Percentiles rank a stretch among this genome's conserved stretches.
Conservation (phyloP, 2,888 invertebrate species). For the Parasteatoda lunata region DNA sequence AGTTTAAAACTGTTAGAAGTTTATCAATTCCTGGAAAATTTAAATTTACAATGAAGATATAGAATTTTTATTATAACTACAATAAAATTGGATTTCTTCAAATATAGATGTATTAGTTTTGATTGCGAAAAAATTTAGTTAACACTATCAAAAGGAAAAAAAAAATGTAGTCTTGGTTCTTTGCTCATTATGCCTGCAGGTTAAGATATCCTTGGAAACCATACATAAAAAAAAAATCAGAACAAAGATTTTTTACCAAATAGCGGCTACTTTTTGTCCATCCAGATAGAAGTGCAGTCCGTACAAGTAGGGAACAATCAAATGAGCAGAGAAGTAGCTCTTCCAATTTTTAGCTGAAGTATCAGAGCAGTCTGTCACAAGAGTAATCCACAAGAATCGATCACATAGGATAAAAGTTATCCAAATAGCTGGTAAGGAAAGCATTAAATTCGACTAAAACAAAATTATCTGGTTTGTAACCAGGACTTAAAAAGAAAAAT, state of each 20-base stretch:
- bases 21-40: too few species aligned
- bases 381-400: background rate
- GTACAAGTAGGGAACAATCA: background rate
- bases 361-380: background rate
- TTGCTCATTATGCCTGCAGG: too few species aligned
- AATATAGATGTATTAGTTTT: too few species aligned
- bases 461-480: background rate
- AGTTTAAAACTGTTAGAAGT: too few species aligned
- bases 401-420: background rate
- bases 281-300: background rate
- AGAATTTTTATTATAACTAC: too few species aligned
- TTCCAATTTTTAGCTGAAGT: background rate
- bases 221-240: background rate
- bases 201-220: background rate
- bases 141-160: too few species aligned
- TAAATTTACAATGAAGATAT: too few species aligned
- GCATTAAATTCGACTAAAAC: background rate
- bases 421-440: conserved; percentile 2
- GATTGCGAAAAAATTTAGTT: too few species aligned
- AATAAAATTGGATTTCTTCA: too few species aligned
- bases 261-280: background rate
- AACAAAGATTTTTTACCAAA: background rate
- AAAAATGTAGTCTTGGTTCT: too few species aligned
- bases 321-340: background rate
- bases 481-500: background rate